phyloP scores from a whole-genome alignment of 1,140 invertebrate species.

The Delia radicum region DNA sequence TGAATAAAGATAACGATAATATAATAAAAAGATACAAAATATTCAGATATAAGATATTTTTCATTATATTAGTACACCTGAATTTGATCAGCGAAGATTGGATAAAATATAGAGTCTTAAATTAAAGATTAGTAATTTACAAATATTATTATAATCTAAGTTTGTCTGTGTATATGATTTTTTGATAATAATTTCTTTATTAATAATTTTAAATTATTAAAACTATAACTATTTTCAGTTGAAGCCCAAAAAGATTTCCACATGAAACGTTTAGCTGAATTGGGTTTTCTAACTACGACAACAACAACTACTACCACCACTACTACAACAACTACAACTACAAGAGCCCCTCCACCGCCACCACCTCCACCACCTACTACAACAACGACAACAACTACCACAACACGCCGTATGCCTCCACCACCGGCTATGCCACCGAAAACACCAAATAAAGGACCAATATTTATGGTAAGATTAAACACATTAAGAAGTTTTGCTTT shows the following conservation, averaged over 20 bases:
- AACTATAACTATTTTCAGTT: too few species aligned
- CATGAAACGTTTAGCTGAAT: constrained; percentile 63
- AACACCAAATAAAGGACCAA: constrained; percentile 43
- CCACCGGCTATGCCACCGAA: constrained; percentile 34
- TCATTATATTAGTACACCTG: too few species aligned
- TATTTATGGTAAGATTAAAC: constrained; percentile 31
- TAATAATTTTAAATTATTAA: neutral
- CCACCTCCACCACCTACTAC: constrained; percentile 39
- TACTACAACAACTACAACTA: constrained; percentile 43
- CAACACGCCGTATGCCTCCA: constrained; percentile 37
- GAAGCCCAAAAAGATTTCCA: constrained; percentile 88
- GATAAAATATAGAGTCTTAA: too few species aligned
- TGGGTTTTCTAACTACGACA: constrained; percentile 57
- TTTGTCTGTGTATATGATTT: too few species aligned
- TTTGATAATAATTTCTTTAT: neutral
- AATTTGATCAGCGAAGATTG: too few species aligned
- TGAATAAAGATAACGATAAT: too few species aligned
- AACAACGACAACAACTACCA: constrained; percentile 41
- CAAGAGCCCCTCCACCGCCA: constrained; percentile 41
- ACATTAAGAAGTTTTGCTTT: too few species aligned
- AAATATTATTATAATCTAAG: too few species aligned
- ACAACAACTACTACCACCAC: constrained; percentile 55
- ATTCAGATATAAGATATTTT: too few species aligned
- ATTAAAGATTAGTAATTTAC: too few species aligned
- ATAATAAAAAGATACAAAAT: too few species aligned